Percentiles rank a stretch among this genome's conserved stretches.
phyloP scores from a whole-genome alignment of 1,140 invertebrate species.

The Caenorhabditis brenneri region DNA sequence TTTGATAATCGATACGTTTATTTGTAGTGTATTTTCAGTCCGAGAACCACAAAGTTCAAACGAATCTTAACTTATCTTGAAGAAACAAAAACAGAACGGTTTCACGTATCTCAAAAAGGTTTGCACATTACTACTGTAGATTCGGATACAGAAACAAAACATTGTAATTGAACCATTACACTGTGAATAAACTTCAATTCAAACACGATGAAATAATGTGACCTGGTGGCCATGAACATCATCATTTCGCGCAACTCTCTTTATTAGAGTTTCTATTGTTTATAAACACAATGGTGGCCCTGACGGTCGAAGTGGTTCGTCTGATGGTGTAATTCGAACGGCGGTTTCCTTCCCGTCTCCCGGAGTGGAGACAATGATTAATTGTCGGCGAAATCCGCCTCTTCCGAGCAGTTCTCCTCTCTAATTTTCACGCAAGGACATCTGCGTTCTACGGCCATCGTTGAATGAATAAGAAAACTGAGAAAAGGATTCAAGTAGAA shows the following conservation, averaged over 20 bases:
- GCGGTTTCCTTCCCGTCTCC: not conserved
- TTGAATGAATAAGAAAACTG: not conserved
- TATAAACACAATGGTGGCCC: not conserved
- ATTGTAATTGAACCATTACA: too few species aligned
- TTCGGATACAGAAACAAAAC: too few species aligned
- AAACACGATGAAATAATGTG: not conserved
- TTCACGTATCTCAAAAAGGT: too few species aligned
- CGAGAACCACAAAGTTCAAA: too few species aligned
- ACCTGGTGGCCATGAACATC: not conserved
- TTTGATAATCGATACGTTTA: too few species aligned
- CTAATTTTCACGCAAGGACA: not conserved
- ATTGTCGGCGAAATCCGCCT: not conserved
- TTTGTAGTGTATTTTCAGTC: too few species aligned
- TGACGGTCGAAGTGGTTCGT: slow-evolving; percentile 2
- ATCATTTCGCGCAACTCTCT: not conserved
- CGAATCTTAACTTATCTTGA: too few species aligned
- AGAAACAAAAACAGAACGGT: too few species aligned
- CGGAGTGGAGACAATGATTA: slow-evolving; percentile 31
- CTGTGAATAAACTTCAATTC: too few species aligned
- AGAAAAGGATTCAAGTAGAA: not conserved
- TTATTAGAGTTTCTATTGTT: not conserved
- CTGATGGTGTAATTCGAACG: slow-evolving; percentile 30
- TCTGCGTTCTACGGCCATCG: not conserved
- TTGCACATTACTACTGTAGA: too few species aligned
- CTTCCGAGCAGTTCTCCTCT: not conserved